Base-by-base conservation (phyloP, 2,113 vertebrate species). In the Rhinoderma darwinii region DNA sequence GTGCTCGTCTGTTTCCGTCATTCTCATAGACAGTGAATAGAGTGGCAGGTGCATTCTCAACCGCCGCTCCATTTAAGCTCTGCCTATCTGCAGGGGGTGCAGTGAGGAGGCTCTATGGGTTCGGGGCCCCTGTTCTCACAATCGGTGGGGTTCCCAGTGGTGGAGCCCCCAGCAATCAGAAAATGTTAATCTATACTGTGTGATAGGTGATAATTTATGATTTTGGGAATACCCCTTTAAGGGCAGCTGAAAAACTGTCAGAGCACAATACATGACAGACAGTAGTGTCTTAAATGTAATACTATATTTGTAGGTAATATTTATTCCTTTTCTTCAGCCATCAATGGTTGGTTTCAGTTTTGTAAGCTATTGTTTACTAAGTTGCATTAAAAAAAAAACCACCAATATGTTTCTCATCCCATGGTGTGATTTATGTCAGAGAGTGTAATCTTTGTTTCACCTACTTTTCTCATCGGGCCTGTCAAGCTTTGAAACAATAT, bases 401-500 rank as follows among this genome's bases (percentile, higher is more conserved):
- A 27, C 22, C 56, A 35, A n/a, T 20, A 43, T 70, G 2, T n/a
- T 37, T 84, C 35, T 70, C 47, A 74, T 74, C 25, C 50, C 68
- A 84, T 7, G 5, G 32, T 43, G 70, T 72, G 50, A 63, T 32
- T 63, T 39, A 66, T 63, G 72, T 84, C 72, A 84, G 17, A 41
- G n/a, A 77, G 35, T 70, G 32, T 39, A 86, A 35, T 72, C 17
- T 81, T 47, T 41, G 35, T 27, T 81, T 59, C 77, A 82, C 22
- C 50, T 81, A 41, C 66, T 86, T 80, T 72, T 8, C 76, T 59
- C 66, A 44, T 39, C 41, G 66, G 76, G 51, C 35, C 32, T 86
- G 63, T 80, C 76, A 54, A 72, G 41, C 32, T 37, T 51, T 51
- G 35, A 73, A 44, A 73, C 50, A 73, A 74, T 81, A 47, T 59